Evolutionary conservation across 2,797 vertebrate genomes (phyloP).

Genomic region (Cryptoblepharus egeriae): DNA sequence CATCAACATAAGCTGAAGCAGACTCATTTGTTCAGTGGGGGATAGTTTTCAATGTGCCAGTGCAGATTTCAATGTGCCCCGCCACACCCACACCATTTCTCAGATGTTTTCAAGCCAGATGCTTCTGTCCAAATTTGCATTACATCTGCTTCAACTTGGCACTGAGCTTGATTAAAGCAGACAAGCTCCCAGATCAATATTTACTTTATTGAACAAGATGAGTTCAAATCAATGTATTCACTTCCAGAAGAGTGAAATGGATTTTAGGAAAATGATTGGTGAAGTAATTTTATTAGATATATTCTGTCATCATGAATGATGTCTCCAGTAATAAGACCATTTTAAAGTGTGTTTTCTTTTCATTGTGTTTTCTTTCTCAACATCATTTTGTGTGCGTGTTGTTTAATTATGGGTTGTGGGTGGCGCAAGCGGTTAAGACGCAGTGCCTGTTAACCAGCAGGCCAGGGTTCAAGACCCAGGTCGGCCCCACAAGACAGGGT

Average conservation of each 20-base stretch:
- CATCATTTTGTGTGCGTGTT: conserved; percentile 1
- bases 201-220: background rate
- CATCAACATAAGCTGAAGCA: background rate
- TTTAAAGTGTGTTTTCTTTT: background rate
- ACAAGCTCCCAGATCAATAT: background rate
- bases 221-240: background rate
- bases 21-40: background rate
- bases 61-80: background rate
- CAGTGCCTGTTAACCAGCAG: no score
- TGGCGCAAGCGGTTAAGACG: no score
- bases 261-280: conserved; percentile 1
- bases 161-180: conserved; percentile 23
- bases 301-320: conserved; percentile 8
- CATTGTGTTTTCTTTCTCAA: background rate
- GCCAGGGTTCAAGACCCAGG: no score
- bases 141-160: conserved; percentile 2
- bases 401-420: no score
- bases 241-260: conserved; percentile 1
- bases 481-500: no score
- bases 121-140: background rate
- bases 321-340: background rate
- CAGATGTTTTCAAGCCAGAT: background rate
- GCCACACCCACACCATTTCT: background rate
- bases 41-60: background rate
- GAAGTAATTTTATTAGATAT: background rate